A percentile compares a stretch with the other conserved stretches of the same genome.
Evolutionary conservation across 2,113 vertebrate species (phyloP).

Genomic region (Spea bombifrons): DNA sequence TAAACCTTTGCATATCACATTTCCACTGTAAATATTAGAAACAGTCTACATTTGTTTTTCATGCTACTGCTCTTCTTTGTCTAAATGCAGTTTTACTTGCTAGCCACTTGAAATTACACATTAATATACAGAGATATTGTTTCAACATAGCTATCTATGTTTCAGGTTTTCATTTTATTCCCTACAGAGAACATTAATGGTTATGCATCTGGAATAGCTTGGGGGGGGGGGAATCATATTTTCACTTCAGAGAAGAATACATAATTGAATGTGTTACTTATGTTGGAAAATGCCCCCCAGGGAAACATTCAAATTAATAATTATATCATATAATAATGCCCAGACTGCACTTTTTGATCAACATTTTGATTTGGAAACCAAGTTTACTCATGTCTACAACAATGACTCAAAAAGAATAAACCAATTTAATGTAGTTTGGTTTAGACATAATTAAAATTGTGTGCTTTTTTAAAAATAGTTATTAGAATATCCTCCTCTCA

Average conservation of each 20-base stretch:
- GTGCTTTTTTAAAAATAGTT: too few species aligned
- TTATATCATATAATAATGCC: background rate
- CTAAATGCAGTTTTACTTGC: slow-evolving; percentile 50
- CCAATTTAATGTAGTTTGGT: too few species aligned
- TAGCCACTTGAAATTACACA: slow-evolving; percentile 50
- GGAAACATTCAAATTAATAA: background rate
- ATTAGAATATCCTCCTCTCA: too few species aligned
- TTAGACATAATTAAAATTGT: too few species aligned
- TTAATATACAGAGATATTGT: slow-evolving; percentile 48
- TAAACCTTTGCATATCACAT: too few species aligned
- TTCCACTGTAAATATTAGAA: too few species aligned
- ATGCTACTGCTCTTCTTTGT: slow-evolving; percentile 46
- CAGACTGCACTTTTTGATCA: background rate
- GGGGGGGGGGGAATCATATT: slow-evolving; percentile 2
- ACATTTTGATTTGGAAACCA: too few species aligned
- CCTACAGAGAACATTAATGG: slow-evolving; percentile 7
- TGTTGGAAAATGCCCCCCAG: background rate
- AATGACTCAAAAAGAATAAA: too few species aligned
- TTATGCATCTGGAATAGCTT: background rate
- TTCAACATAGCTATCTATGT: slow-evolving; percentile 38
- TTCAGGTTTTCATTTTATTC: slow-evolving; percentile 45
- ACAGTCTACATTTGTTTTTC: background rate
- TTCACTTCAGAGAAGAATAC: slow-evolving; percentile 10
- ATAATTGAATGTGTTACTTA: slow-evolving; percentile 6
- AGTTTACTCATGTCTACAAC: too few species aligned